phyloP scores from a whole-genome alignment of 1,140 invertebrate genomes.

The Belonocnema kinseyi region DNA sequence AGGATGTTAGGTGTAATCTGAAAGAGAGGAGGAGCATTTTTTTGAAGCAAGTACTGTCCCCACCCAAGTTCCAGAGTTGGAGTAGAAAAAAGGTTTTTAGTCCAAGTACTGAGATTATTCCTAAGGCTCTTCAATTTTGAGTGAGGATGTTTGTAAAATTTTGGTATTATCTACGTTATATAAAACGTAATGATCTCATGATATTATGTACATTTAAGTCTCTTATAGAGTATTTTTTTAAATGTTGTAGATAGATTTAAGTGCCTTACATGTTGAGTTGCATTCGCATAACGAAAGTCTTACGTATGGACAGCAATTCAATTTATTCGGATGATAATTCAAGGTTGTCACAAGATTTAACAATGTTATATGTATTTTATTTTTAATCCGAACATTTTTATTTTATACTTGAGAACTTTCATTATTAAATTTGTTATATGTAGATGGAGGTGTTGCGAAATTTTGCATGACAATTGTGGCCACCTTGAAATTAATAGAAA shows the following conservation, averaged over 20 bases:
- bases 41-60: slow-evolving; percentile 78
- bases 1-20: slow-evolving; percentile 66
- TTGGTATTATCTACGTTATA: slow-evolving; percentile 16
- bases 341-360: not conserved
- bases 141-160: not conserved
- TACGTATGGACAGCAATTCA: not conserved
- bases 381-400: no score
- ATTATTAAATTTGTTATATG: no score
- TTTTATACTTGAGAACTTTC: no score
- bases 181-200: slow-evolving; percentile 31
- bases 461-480: not conserved
- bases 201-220: slow-evolving; percentile 24
- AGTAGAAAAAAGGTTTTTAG: slow-evolving; percentile 62
- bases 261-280: not conserved
- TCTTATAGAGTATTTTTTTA: slow-evolving; percentile 21
- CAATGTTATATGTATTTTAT: no score
- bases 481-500: slow-evolving; percentile 16
- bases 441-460: no score
- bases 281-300: not conserved
- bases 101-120: slow-evolving; percentile 57
- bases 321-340: not conserved
- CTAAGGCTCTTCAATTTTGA: slow-evolving; percentile 42
- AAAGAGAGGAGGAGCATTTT: slow-evolving; percentile 78
- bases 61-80: slow-evolving; percentile 77
- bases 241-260: not conserved